Evolutionary conservation across 2,113 vertebrate genomes (phyloP).

Genomic region (Neotragus moschatus): DNA sequence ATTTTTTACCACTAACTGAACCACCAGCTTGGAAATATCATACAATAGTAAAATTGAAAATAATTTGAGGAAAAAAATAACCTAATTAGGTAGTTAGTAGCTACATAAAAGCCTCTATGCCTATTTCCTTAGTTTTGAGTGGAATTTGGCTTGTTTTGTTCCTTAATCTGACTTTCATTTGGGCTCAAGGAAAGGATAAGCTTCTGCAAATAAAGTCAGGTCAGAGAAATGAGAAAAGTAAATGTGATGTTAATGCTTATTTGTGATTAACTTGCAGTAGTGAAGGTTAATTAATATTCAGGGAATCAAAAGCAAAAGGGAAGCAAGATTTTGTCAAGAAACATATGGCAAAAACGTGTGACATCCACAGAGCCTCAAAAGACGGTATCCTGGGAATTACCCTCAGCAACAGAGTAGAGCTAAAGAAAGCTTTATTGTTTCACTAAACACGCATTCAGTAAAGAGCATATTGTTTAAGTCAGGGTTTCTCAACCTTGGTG

Average conservation of each 20-base stretch:
- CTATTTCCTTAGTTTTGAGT: neutral
- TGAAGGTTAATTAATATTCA: conserved; percentile 66
- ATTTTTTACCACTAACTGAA: neutral
- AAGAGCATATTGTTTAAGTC: neutral
- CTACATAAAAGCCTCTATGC: neutral
- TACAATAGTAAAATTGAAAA: neutral
- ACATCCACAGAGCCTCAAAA: neutral
- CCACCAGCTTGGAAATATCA: neutral
- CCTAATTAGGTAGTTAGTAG: neutral
- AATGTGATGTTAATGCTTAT: neutral
- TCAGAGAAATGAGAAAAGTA: neutral
- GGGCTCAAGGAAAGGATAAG: neutral
- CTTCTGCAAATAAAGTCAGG: neutral
- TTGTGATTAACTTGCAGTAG: neutral
- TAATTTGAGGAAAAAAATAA: neutral
- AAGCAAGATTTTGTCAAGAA: conserved; percentile 50
- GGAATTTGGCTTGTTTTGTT: neutral
- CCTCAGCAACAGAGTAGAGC: neutral
- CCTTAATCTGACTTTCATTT: neutral
- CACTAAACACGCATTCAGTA: neutral
- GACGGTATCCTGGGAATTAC: neutral
- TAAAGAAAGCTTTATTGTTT: neutral
- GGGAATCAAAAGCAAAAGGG: conserved; percentile 55
- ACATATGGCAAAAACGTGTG: conserved; percentile 26
- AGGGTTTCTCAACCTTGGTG: neutral